Percentiles rank a stretch among this genome's conserved stretches.
Evolutionary conservation across 2,797 vertebrate genomes (phyloP).

Genomic region (Miichthys miiuy): DNA sequence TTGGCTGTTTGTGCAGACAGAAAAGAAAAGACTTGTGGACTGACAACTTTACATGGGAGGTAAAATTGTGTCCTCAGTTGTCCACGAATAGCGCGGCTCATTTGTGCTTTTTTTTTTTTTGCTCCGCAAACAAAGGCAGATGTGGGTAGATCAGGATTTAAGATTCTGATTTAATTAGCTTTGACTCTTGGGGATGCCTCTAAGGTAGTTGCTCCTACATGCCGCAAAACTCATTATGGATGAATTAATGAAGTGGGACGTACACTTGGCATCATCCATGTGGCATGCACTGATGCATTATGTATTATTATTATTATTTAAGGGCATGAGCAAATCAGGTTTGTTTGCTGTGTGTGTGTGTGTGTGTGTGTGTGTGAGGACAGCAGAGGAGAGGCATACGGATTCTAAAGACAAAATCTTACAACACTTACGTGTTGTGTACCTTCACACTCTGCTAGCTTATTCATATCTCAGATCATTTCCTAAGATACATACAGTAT

Average conservation of each 20-base stretch:
- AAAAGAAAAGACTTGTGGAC: not conserved
- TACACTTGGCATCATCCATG: slow-evolving; percentile 78
- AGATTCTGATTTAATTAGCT: slow-evolving; percentile 84
- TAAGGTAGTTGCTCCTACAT: slow-evolving; percentile 80
- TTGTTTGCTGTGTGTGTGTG: slow-evolving; percentile 43
- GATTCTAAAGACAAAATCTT: slow-evolving; percentile 34
- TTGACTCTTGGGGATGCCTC: slow-evolving; percentile 77
- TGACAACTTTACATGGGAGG: not conserved
- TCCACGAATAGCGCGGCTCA: slow-evolving; percentile 23
- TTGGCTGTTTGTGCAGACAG: not conserved
- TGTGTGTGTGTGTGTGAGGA: slow-evolving; percentile 44
- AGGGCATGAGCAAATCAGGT: slow-evolving; percentile 63
- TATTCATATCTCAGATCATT: slow-evolving; percentile 20
- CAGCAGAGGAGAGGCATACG: slow-evolving; percentile 37
- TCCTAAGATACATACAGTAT: not conserved
- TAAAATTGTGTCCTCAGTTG: not conserved
- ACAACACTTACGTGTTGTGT: not conserved
- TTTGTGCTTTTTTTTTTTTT: slow-evolving; percentile 58
- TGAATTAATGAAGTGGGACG: slow-evolving; percentile 85
- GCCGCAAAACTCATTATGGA: slow-evolving; percentile 83
- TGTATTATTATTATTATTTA: slow-evolving; percentile 80
- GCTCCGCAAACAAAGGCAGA: slow-evolving; percentile 78
- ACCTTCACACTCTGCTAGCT: slow-evolving; percentile 1
- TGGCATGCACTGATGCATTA: slow-evolving; percentile 81
- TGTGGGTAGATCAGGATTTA: slow-evolving; percentile 78